phyloP scores from a whole-genome alignment of 2,888 invertebrate species.

The Thelaira solivaga region DNA sequence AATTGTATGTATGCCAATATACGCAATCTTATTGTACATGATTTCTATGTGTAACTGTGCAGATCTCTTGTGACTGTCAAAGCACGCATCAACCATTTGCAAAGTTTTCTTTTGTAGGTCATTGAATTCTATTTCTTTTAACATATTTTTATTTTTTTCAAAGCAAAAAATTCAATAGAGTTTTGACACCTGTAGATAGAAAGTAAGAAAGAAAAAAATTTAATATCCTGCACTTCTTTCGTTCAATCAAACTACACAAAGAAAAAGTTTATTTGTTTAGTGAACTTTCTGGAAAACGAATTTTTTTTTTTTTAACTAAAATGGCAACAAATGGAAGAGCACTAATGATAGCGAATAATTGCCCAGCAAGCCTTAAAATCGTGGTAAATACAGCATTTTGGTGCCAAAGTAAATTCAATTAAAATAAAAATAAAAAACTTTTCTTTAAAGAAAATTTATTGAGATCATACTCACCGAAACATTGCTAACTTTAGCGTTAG shows the following conservation, averaged over 20 bases:
- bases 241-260: not conserved
- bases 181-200: conserved; percentile 66
- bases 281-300: conserved; percentile 37
- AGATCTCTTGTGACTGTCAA: conserved; percentile 5
- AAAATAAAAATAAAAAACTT: too few relatives aligned
- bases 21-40: not conserved
- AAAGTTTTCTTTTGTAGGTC: conserved; percentile 31
- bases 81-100: conserved; percentile 33
- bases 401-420: too few relatives aligned
- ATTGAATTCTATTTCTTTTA: conserved; percentile 14
- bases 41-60: not conserved
- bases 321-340: conserved; percentile 22
- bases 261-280: conserved; percentile 26
- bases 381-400: too few relatives aligned
- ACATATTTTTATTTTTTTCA: not conserved
- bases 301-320: not conserved
- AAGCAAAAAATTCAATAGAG: conserved; percentile 47
- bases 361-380: too few relatives aligned
- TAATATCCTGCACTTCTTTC: conserved; percentile 66
- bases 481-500: too few relatives aligned
- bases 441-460: too few relatives aligned
- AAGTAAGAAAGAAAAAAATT: conserved; percentile 59
- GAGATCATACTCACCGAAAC: too few relatives aligned
- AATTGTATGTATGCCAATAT: not conserved
- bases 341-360: too few relatives aligned